phyloP scores from a whole-genome alignment of 2,797 vertebrate genomes.

The Dipus sagitta region DNA sequence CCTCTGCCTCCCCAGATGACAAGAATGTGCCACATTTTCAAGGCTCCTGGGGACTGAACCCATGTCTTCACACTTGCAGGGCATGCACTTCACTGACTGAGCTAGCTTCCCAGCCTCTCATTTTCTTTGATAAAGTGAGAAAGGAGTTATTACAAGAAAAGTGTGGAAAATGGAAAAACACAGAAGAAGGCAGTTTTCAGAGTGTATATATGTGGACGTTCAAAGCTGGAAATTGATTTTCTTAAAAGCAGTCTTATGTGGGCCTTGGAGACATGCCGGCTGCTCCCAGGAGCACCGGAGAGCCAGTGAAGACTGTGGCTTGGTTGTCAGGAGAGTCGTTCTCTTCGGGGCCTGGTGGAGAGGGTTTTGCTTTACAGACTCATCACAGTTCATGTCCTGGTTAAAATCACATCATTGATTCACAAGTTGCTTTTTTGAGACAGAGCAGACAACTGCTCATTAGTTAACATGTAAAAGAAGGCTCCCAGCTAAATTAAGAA shows the following conservation, averaged over 20 bases:
- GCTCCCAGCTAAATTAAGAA: conserved; percentile 48
- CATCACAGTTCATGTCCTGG: conserved; percentile 21
- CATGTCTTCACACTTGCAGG: too few relatives aligned
- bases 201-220: neutral
- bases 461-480: conserved; percentile 56
- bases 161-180: neutral
- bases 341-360: neutral
- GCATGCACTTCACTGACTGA: too few relatives aligned
- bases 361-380: conserved; percentile 20
- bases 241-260: neutral
- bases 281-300: neutral
- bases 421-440: conserved; percentile 54
- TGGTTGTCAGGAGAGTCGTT: neutral
- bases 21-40: too few relatives aligned
- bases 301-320: neutral
- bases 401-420: conserved; percentile 45
- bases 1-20: too few relatives aligned
- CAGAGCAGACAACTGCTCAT: conserved; percentile 9
- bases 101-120: too few relatives aligned
- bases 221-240: neutral
- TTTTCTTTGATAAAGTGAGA: conserved; percentile 10
- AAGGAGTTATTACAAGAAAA: neutral
- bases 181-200: neutral
- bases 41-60: too few relatives aligned
- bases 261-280: neutral